Base-by-base conservation (phyloP, 2,113 vertebrate species). In the Turnix velox region DNA sequence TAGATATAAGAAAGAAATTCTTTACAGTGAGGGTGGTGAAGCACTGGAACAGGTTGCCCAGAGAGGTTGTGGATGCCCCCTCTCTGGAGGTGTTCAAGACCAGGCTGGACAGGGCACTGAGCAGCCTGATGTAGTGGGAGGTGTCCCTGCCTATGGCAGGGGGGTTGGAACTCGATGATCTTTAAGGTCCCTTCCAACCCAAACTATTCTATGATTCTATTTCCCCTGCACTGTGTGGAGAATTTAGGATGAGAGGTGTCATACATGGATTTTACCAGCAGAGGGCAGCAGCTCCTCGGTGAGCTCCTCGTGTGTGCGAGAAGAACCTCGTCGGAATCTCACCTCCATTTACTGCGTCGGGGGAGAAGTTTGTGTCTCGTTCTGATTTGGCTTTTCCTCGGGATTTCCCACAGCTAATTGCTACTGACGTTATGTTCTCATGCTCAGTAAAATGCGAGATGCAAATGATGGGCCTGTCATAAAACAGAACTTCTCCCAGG, bases 281-380 rank as follows among this genome's bases (percentile, higher is more conserved):
- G 97, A 87, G 97, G 97, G 97, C 97, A 93, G 92, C 95, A 91
- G 96, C 92, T 95, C 92, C 92, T 91, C 95, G 33, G 52, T 27
- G 78, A 93, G 86, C 80, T 37, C n/a, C 66, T 24, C 76, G 24
- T 84, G 76, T 30, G 33, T 63, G 61, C 87, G 27, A 46, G 77
- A 76, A 81, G 57, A 85, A 82, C 79, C 88, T 89, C 75, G 24
- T 59, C 13, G 76, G 42, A 76, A 20, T 79, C 79, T 66, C 40
- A 66, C 4, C 5, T 45, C 25, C 2, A 24, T 52, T 87, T 76
- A 67, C 46, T 62, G 37, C 51, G 51, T 42, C 42, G 37, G 35
- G 11, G n/a, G 18, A 13, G 52, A 45, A 27, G 25, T 54, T 59
- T 40, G 33, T 27, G 35, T 78, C 66, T 54, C 2, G 0, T 51